Percentiles rank a stretch among this genome's conserved stretches.
Evolutionary conservation across 2,888 invertebrate species (phyloP).

Genomic region (Melinopterus prodromus): DNA sequence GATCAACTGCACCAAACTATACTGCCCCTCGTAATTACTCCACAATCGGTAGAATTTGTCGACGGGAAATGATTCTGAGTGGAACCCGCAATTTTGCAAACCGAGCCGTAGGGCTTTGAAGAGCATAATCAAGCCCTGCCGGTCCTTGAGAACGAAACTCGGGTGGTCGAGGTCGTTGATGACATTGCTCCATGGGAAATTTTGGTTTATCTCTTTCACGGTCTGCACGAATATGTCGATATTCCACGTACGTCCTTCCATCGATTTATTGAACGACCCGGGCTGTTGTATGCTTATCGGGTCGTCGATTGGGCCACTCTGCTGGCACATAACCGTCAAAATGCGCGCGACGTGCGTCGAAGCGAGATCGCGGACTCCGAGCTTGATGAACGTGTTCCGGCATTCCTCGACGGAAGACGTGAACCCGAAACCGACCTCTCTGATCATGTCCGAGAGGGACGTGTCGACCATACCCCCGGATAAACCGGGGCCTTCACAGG

Average conservation of each 20-base stretch:
- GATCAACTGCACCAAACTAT: slow-evolving; percentile 86
- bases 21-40: slow-evolving; percentile 93
- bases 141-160: slow-evolving; percentile 88
- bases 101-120: slow-evolving; percentile 85
- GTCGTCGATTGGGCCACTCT: slow-evolving; percentile 79
- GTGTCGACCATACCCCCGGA: slow-evolving; percentile 74
- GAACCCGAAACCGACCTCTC: slow-evolving; percentile 92
- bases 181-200: slow-evolving; percentile 92
- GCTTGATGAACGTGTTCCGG: slow-evolving; percentile 81
- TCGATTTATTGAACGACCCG: slow-evolving; percentile 65
- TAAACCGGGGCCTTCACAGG: slow-evolving; percentile 68
- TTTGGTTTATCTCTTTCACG: slow-evolving; percentile 87
- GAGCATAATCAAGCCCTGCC: slow-evolving; percentile 83
- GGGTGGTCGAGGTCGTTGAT: slow-evolving; percentile 90
- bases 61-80: slow-evolving; percentile 82
- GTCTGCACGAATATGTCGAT: slow-evolving; percentile 92
- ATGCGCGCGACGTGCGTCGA: slow-evolving; percentile 86
- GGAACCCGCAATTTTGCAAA: slow-evolving; percentile 76
- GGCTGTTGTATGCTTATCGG: slow-evolving; percentile 65
- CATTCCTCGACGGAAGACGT: slow-evolving; percentile 89
- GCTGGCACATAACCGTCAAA: slow-evolving; percentile 86
- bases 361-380: slow-evolving; percentile 83
- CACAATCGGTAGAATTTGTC: slow-evolving; percentile 91
- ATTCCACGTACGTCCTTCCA: slow-evolving; percentile 77
- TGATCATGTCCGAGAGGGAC: slow-evolving; percentile 85